Evolutionary conservation across 2,797 vertebrate genomes (phyloP).

Genomic region (Ataeniobius toweri): DNA sequence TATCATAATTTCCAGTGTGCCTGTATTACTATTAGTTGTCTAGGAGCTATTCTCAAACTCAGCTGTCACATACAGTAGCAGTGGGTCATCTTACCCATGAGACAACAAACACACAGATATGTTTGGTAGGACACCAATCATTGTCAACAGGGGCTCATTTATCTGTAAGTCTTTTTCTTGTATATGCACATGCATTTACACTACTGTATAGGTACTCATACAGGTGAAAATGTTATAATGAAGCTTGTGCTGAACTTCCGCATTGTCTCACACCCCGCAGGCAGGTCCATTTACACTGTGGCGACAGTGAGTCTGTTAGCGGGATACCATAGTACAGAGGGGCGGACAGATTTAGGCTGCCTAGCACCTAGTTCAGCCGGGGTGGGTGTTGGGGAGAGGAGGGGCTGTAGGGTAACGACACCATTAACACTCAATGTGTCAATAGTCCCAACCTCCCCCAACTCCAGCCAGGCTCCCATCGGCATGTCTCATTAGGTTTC

Average conservation of each 20-base stretch:
- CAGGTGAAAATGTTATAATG: constrained; percentile 8
- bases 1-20: constrained; percentile 80
- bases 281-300: constrained; percentile 77
- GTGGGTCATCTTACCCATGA: constrained; percentile 71
- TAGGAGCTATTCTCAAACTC: constrained; percentile 80
- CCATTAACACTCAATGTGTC: constrained; percentile 75
- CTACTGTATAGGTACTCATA: constrained; percentile 1
- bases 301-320: constrained; percentile 86
- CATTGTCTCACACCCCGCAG: constrained; percentile 11
- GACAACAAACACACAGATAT: constrained; percentile 42
- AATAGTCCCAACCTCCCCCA: constrained; percentile 43
- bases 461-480: constrained; percentile 65
- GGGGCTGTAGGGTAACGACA: constrained; percentile 66
- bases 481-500: constrained; percentile 56
- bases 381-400: constrained; percentile 19
- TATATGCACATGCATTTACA: constrained; percentile 10
- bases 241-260: constrained; percentile 15
- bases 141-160: constrained; percentile 6
- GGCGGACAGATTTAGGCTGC: constrained; percentile 80
- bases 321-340: constrained; percentile 81
- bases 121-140: neutral
- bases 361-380: constrained; percentile 76
- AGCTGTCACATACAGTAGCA: constrained; percentile 78
- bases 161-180: constrained; percentile 1
- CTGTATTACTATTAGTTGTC: constrained; percentile 73